Evolutionary conservation across 2,113 vertebrate species (phyloP).

Genomic region (Speoplatyrhinus poulsoni): DNA sequence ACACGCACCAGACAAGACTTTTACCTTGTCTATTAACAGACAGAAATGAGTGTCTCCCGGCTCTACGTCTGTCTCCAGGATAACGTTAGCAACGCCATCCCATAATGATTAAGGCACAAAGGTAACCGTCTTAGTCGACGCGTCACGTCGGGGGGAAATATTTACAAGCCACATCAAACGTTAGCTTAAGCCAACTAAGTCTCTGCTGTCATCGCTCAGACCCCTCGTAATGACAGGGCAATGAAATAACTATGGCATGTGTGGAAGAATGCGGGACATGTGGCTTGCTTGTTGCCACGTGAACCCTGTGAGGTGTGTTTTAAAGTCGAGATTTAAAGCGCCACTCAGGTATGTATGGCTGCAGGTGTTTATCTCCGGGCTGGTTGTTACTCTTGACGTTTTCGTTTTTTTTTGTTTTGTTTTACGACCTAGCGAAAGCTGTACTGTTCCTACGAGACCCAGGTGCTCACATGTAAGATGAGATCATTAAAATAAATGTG

Average conservation of each 20-base stretch:
- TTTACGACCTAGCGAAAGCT: constrained; percentile 39
- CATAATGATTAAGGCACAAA: constrained; percentile 51
- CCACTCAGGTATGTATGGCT: constrained; percentile 44
- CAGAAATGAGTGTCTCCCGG: constrained; percentile 6
- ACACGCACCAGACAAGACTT: background rate
- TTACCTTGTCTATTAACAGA: constrained; percentile 6
- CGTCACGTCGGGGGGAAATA: constrained; percentile 47
- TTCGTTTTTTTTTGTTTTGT: no score
- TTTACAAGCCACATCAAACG: constrained; percentile 66
- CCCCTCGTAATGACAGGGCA: constrained; percentile 63
- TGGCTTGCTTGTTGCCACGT: constrained; percentile 58
- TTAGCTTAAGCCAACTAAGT: constrained; percentile 46
- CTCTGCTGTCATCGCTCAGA: constrained; percentile 61
- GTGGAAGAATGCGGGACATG: constrained; percentile 62
- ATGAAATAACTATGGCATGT: constrained; percentile 47
- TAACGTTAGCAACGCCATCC: constrained; percentile 48
- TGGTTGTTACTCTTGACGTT: constrained; percentile 33
- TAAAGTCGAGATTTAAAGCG: constrained; percentile 51
- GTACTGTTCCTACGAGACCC: constrained; percentile 40
- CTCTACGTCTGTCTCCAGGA: constrained; percentile 26
- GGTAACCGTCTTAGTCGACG: constrained; percentile 35
- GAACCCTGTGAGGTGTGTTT: constrained; percentile 53
- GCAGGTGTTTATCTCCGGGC: constrained; percentile 32
- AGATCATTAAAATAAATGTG: background rate
- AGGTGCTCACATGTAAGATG: constrained; percentile 34